Base-by-base conservation (phyloP, 2,113 vertebrate species). In the Aspidoscelis tigris region DNA sequence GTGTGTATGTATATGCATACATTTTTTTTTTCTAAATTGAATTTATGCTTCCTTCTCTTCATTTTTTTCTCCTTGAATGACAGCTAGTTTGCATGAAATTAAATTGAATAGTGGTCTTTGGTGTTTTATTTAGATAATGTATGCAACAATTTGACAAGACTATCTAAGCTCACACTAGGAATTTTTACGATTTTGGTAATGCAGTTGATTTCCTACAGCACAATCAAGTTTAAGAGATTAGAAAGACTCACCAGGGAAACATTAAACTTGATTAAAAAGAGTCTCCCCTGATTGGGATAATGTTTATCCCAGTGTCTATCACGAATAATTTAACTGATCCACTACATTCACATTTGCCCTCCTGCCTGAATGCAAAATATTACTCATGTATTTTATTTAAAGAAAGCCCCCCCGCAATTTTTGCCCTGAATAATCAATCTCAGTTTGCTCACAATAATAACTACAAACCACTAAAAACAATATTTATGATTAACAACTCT, bases 241-340 rank as follows among this genome's bases (percentile, higher is more conserved):
- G 72, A 91, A 83, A 80, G 87, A 86, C 84, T 91, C 86, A 21
- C 84, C 80, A 90, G 86, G 87, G 81, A 87, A 94, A 86, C 78
- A 93, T 80, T 90, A 90, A 90, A 82, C 86, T 88, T 92, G 89
- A 93, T 94, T 94, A 90, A 88, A 93, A 93, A 87, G 84, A 82
- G 90, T 81, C 71, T 61, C 86, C 41, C 3, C 80, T 88, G 87
- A 92, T 0, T 87, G 86, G 83, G 89, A 91, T 93, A 87, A 82
- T 80, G 0, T 0, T 82, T 93, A 91, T 90, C 16, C 61, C 83
- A 86, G 69, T 39, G 65, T 83, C 92, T 90, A 91, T 84, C 86
- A 76, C 89, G 76, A 86, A 71, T 84, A 92, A 93, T 22, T 44
- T 89, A 92, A 91, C 80, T 85, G 88, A 90, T 78, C 68, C 58